Evolutionary conservation across 2,113 vertebrate genomes (phyloP), one percentile per base, ranked within the genome.

Genomic region (Cavia porcellus): DNA sequence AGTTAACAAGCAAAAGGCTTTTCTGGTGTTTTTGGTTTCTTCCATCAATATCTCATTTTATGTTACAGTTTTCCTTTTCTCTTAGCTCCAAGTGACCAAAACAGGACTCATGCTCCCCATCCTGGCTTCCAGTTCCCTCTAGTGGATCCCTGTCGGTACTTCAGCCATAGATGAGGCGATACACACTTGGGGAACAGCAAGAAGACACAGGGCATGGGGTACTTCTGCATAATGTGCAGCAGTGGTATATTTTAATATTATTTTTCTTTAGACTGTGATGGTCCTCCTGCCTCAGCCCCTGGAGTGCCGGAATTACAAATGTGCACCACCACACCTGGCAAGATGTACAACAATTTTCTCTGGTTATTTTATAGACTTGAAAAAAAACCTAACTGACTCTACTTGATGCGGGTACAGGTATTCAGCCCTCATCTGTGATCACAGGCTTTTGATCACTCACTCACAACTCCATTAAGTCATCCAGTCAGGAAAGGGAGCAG

Each of bases 351-450:
- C 28, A 32, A 17, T 55, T 38, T 70, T 7, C 30, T 50, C 28
- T 92, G 25, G 7, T 68, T 42, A 4, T 79, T n/a, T n/a, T n/a
- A n/a, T n/a, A n/a, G n/a, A n/a, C n/a, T n/a, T n/a, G n/a, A n/a
- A n/a, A n/a, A n/a, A n/a, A n/a, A n/a, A n/a, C n/a, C n/a, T n/a
- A n/a, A n/a, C n/a, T n/a, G n/a, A n/a, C 6, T 20, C 17, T 57
- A 14, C n/a, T n/a, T 3, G 0, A 30, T 1, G 0, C 20, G 17
- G 4, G n/a, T 0, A 7, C 1, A 86, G 14, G 13, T 3, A 35
- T 7, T 28, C 10, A n/a, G 17, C 3, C 17, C 42, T 20, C 0
- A 32, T n/a, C 35, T 11, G 0, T 74, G 35, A 30, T 35, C 5
- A 15, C 62, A 22, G n/a, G 9, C 6, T 30, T 28, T 14, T 66